A percentile compares a stretch with the other conserved stretches of the same genome.
Evolutionary conservation across 2,113 vertebrate genomes (phyloP).

Genomic region (Monopterus albus): DNA sequence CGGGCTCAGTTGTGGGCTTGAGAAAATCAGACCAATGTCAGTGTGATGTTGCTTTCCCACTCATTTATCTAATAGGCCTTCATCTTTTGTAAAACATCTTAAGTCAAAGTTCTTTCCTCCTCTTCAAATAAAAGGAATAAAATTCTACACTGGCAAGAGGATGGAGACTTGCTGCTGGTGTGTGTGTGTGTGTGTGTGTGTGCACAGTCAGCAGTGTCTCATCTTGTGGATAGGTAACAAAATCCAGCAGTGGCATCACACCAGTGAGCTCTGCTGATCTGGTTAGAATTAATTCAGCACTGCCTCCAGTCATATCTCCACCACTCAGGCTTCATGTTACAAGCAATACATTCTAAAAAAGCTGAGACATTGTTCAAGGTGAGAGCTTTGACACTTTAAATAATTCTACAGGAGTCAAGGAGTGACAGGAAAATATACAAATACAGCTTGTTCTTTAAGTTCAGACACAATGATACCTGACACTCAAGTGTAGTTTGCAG

Average conservation of each 20-base stretch:
- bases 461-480: not conserved
- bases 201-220: not conserved
- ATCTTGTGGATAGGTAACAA: constrained; percentile 23
- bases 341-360: constrained; percentile 8
- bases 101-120: constrained; percentile 43
- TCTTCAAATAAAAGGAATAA: not conserved
- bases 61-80: constrained; percentile 44
- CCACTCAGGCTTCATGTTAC: constrained; percentile 3
- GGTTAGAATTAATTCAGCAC: constrained; percentile 4
- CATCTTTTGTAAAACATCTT: constrained; percentile 48
- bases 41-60: too few species aligned
- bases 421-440: constrained; percentile 13
- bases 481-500: not conserved
- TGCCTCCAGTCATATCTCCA: constrained; percentile 6
- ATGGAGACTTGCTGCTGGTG: constrained; percentile 5
- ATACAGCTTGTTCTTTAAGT: not conserved
- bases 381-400: not conserved
- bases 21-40: constrained; percentile 2
- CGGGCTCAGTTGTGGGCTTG: constrained; percentile 5
- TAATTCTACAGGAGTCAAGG: not conserved
- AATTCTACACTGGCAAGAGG: constrained; percentile 20
- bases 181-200: not conserved
- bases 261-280: not conserved
- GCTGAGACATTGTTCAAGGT: not conserved
- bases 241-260: constrained; percentile 28